Evolutionary conservation across 2,113 vertebrate species (phyloP), one percentile per base, ranked within the genome.

Genomic region (Cyphotilapia sp.): DNA sequence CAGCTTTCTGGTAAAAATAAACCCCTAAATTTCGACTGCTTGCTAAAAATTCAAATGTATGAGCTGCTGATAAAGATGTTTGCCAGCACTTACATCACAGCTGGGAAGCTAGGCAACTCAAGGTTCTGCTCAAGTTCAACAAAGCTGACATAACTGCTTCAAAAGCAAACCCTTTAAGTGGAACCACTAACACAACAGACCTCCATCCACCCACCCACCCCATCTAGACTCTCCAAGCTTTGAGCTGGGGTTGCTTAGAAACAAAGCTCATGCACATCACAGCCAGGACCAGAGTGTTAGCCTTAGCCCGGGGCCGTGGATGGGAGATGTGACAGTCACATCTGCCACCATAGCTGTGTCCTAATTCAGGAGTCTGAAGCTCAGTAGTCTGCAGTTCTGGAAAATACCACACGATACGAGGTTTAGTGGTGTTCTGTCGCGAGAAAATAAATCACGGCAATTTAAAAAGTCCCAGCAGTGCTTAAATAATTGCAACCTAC

Each of bases 191-290:
- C n/a, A 82, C 66, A 49, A 82, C 40, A 85, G n/a, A 61, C 71
- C 35, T 51, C 49, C 71, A 35, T 38, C 78, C 78, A 57, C 42
- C 84, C 85, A 57, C 47, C 84, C 85, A 76, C 45, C 59, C 56
- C 42, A 66, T 82, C 74, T 40, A 71, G 35, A 81, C 81, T 87
- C 49, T 85, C 80, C 63, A 27, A 87, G 84, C 88, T 83, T 82
- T 82, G 29, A 93, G 82, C 53, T 85, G 66, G 47, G 90, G 93
- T 94, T 94, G 91, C 93, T 93, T 90, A 85, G 91, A 89, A 93
- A 93, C 93, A 92, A 85, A 90, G 80, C 89, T 80, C 6, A n/a
- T 87, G 86, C 86, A 80, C 69, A 86, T 87, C 86, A 87, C 57
- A 86, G 66, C 56, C 59, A 91, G 54, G 82, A 85, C 89, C 71